Evolutionary conservation across 2,113 vertebrate genomes (phyloP).

Genomic region (Prionailurus bengalensis): DNA sequence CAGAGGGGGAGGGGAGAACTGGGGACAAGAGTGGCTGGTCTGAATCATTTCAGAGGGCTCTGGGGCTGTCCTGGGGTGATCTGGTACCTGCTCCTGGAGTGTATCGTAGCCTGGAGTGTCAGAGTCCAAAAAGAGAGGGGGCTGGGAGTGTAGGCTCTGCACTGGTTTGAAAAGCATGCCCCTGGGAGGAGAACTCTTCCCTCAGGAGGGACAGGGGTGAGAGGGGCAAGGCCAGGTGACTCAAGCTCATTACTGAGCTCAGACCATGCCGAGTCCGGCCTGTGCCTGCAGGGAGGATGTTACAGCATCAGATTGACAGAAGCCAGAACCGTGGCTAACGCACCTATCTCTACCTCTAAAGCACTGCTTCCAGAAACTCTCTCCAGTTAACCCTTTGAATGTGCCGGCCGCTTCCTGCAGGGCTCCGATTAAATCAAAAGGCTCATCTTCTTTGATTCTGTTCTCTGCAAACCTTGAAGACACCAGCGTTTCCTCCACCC

Average conservation of each 20-base stretch:
- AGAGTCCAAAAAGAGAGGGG: neutral
- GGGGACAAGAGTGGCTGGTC: rapidly evolving
- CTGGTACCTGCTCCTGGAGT: neutral
- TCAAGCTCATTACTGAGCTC: rapidly evolving
- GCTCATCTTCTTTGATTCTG: neutral
- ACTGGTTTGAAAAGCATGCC: neutral
- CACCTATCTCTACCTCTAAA: rapidly evolving
- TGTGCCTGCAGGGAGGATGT: rapidly evolving
- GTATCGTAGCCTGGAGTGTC: neutral
- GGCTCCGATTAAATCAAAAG: neutral
- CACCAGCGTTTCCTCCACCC: neutral
- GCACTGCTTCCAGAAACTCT: neutral
- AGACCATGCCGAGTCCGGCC: too few relatives aligned
- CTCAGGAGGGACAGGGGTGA: neutral
- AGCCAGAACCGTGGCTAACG: rapidly evolving
- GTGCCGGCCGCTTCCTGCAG: neutral
- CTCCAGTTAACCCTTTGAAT: rapidly evolving
- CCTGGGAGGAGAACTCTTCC: neutral
- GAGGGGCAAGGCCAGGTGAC: neutral
- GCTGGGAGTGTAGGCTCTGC: neutral
- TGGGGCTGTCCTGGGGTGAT: too few relatives aligned
- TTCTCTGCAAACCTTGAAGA: neutral
- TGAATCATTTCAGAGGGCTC: neutral
- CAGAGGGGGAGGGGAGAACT: too few relatives aligned
- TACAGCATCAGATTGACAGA: neutral